Evolutionary conservation across 2,113 vertebrate species (phyloP), one percentile per base, ranked within the genome.

Genomic region (Eclectus roratus): DNA sequence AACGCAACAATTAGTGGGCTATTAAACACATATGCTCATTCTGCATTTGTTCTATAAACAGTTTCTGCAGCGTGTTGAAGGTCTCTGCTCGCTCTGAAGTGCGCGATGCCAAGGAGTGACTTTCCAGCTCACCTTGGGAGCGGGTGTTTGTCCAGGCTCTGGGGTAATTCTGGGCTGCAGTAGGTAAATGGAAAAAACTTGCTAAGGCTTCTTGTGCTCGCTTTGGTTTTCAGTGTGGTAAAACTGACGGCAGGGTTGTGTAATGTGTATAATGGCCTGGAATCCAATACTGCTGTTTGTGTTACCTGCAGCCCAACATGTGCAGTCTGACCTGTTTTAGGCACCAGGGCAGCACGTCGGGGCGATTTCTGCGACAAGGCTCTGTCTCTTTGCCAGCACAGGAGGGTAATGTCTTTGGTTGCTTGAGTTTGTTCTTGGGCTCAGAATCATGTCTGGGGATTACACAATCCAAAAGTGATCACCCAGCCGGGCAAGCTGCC

Each of bases 1-100:
- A 96, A 96, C 64, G 28, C 93, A 64, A 91, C 96, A 96, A 96
- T 97, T 95, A 91, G 93, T 90, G 96, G 96, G 88, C 91, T 91
- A n/a, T 95, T 94, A 88, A 92, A 93, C 94, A 94, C 96, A 85
- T 72, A 80, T 79, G 87, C 89, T 97, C 91, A 0, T 93, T 85
- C 95, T 96, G 78, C 87, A 27, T 69, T 5, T 63, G 44, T 47
- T 97, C 94, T 92, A 91, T 96, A 94, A 85, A 61, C 88, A 94
- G 91, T 60, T 56, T 80, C 89, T 76, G 52, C 80, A 43, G 84
- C 77, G 58, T 37, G 56, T 19, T 29, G 80, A 49, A 81, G 1
- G 25, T 87, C 86, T 78, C 17, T 1, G 80, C 80, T 91, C 61
- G 82, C 79, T 90, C 27, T 21, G 88, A 64, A 88, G n/a, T 2